Conservation (phyloP, 1,140 invertebrate species). For the Metopolophium dirhodum region DNA sequence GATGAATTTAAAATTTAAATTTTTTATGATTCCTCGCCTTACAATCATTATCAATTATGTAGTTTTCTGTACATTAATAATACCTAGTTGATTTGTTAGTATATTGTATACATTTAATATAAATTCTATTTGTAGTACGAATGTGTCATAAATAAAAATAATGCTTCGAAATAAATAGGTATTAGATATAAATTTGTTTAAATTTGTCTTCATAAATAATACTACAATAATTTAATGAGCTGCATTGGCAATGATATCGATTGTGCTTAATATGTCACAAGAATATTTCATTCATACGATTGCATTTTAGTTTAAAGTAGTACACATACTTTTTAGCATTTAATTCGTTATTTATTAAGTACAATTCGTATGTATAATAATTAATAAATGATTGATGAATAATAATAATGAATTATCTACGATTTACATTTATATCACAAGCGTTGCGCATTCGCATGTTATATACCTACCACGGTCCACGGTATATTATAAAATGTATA, state of each 20-base stretch:
- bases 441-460: not conserved
- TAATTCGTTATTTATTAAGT: not conserved
- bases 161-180: no score
- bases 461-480: no score
- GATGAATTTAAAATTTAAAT: no score
- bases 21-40: no score
- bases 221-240: not conserved
- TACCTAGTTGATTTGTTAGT: no score
- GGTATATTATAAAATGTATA: no score
- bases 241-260: not conserved
- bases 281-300: not conserved
- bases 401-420: not conserved
- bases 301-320: not conserved
- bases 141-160: no score
- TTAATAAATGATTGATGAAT: not conserved
- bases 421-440: not conserved
- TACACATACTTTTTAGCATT: not conserved
- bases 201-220: not conserved
- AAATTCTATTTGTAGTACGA: no score
- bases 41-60: no score
- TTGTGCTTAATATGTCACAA: not conserved
- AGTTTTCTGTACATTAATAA: no score
- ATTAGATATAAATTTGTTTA: not conserved
- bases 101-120: no score
- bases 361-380: not conserved